Evolutionary conservation across 2,797 vertebrate species (phyloP).

Genomic region (Ptychobarbus kaznakovi): DNA sequence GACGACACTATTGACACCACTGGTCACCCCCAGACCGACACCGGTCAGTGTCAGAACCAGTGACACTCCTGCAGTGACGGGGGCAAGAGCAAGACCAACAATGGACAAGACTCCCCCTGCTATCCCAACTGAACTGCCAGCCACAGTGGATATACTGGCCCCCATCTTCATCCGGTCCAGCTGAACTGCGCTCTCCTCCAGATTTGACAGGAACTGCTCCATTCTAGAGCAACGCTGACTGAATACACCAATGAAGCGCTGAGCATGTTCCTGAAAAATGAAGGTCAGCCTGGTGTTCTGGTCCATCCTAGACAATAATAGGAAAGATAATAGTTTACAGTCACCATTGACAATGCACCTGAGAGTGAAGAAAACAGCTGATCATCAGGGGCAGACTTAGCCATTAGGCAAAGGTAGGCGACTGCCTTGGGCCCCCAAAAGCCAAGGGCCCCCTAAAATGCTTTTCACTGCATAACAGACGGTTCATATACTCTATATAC

Average conservation of each 20-base stretch:
- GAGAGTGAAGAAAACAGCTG: background rate
- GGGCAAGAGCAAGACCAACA: slow-evolving; percentile 72
- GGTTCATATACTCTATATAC: no score
- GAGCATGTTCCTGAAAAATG: slow-evolving; percentile 62
- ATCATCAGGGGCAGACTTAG: background rate
- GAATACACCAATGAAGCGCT: slow-evolving; percentile 66
- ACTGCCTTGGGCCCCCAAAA: no score
- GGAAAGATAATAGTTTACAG: background rate
- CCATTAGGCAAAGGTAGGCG: no score
- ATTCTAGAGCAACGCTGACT: slow-evolving; percentile 58
- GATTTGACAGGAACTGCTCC: slow-evolving; percentile 64
- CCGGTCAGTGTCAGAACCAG: slow-evolving; percentile 68
- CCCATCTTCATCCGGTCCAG: slow-evolving; percentile 74
- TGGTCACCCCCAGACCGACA: slow-evolving; percentile 69
- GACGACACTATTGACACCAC: slow-evolving; percentile 64
- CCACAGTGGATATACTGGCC: slow-evolving; percentile 75
- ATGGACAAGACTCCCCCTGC: slow-evolving; percentile 73
- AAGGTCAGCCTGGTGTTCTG: slow-evolving; percentile 65
- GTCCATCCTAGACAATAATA: slow-evolving; percentile 65
- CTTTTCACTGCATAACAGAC: no score
- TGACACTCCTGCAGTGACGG: slow-evolving; percentile 72
- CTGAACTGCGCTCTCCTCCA: slow-evolving; percentile 70
- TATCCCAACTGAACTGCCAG: slow-evolving; percentile 74
- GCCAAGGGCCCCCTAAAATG: no score
- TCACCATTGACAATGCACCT: no score